A percentile compares a stretch with the other conserved stretches of the same genome.
phyloP scores from a whole-genome alignment of 2,113 vertebrate species.

The Noctilio leporinus region DNA sequence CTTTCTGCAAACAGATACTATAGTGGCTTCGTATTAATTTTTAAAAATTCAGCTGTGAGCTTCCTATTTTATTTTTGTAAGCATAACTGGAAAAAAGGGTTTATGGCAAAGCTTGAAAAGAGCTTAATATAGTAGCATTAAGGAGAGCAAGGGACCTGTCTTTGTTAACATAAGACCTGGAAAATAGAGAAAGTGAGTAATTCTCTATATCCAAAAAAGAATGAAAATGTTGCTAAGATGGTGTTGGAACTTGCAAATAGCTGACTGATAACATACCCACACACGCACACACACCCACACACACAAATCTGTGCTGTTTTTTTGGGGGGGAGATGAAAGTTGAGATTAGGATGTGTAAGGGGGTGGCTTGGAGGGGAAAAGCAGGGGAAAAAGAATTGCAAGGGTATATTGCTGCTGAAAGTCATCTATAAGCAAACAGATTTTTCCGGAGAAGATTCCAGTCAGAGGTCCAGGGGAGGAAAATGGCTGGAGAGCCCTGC shows the following conservation, averaged over 20 bases:
- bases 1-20: not conserved
- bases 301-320: not conserved
- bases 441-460: not conserved
- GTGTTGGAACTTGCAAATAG: not conserved
- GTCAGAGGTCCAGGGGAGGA: not conserved
- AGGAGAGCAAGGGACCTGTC: not conserved
- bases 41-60: not conserved
- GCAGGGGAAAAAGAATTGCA: not conserved
- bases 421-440: not conserved
- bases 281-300: no score
- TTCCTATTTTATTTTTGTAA: not conserved
- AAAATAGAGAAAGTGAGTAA: not conserved
- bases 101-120: not conserved
- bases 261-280: no score
- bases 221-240: not conserved
- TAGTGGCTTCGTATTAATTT: not conserved
- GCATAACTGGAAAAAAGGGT: not conserved
- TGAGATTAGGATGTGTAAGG: not conserved
- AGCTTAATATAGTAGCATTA: not conserved
- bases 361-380: not conserved
- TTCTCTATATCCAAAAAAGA: not conserved
- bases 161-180: not conserved
- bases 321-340: accelerated
- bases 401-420: not conserved
- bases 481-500: not conserved